Evolutionary conservation across 2,113 vertebrate genomes (phyloP).

Genomic region (Hiodon alosoides): DNA sequence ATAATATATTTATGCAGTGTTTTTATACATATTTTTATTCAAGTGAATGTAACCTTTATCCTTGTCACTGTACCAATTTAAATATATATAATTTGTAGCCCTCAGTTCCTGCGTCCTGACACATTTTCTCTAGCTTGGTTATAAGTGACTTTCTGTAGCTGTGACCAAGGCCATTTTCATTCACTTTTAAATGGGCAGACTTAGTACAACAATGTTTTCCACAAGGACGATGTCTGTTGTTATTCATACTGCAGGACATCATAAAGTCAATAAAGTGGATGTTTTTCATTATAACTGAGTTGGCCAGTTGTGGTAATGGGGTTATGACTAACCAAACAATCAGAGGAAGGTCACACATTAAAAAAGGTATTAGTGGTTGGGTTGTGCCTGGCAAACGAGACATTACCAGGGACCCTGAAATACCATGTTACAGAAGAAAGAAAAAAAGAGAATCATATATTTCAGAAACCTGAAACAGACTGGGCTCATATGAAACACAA

Average conservation of each 20-base stretch:
- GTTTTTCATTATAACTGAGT: conserved; percentile 20
- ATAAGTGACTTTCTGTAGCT: not conserved
- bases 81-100: not conserved
- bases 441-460: not conserved
- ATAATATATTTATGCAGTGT: not conserved
- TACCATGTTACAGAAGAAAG: conserved; percentile 1
- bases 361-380: conserved; percentile 24
- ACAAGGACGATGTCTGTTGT: not conserved
- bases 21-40: conserved; percentile 5
- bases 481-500: not conserved
- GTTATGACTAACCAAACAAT: conserved; percentile 18
- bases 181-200: not conserved
- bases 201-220: conserved; percentile 12
- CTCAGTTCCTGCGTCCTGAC: not conserved
- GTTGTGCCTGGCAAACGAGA: conserved; percentile 24
- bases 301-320: conserved; percentile 14
- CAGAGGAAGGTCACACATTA: conserved; percentile 17
- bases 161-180: no score
- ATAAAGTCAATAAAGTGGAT: conserved; percentile 20
- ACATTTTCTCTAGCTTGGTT: conserved; percentile 1
- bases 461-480: not conserved
- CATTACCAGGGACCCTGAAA: conserved; percentile 12
- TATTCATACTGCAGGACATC: conserved; percentile 5
- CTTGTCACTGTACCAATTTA: no score
- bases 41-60: no score